A percentile compares a stretch with the other conserved stretches of the same genome.
phyloP scores from a whole-genome alignment of 2,888 invertebrate genomes.

The Hypolimnas misippus region DNA sequence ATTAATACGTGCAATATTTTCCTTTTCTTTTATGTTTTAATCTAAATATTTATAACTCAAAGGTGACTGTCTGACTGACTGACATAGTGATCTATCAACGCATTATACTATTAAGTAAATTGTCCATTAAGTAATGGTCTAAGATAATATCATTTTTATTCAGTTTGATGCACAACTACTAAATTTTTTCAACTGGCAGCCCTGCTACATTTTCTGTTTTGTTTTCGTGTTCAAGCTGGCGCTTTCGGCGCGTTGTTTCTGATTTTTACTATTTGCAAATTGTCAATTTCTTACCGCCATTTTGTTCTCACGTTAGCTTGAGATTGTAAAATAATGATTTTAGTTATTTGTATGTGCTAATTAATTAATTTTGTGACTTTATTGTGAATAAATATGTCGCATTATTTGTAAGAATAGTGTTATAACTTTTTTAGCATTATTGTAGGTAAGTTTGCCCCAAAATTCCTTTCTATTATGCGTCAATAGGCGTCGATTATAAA shows the following conservation, averaged over 20 bases:
- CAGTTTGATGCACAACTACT: too few species aligned
- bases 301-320: conserved; percentile 35
- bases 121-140: too few species aligned
- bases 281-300: conserved; percentile 38
- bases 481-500: conserved; percentile 1
- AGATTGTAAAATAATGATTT: conserved; percentile 28
- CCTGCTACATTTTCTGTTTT: too few species aligned
- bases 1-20: too few species aligned
- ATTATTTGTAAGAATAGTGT: conserved; percentile 30
- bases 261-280: background rate
- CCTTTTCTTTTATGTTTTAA: too few species aligned
- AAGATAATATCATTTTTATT: too few species aligned
- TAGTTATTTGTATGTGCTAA: conserved; percentile 35
- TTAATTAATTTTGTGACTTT: conserved; percentile 34
- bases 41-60: too few species aligned
- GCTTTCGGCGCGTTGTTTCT: too few species aligned
- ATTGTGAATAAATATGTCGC: conserved; percentile 35
- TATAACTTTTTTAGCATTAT: conserved; percentile 32
- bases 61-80: too few species aligned
- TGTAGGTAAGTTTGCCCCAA: conserved; percentile 41
- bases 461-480: conserved; percentile 11
- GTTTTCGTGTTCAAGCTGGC: too few species aligned
- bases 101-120: too few species aligned
- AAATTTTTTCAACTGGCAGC: background rate
- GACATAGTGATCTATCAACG: too few species aligned